A percentile compares a stretch with the other conserved stretches of the same genome.
Conservation (phyloP, 2,888 invertebrate species). For the Pseudeuparius sepicola region DNA sequence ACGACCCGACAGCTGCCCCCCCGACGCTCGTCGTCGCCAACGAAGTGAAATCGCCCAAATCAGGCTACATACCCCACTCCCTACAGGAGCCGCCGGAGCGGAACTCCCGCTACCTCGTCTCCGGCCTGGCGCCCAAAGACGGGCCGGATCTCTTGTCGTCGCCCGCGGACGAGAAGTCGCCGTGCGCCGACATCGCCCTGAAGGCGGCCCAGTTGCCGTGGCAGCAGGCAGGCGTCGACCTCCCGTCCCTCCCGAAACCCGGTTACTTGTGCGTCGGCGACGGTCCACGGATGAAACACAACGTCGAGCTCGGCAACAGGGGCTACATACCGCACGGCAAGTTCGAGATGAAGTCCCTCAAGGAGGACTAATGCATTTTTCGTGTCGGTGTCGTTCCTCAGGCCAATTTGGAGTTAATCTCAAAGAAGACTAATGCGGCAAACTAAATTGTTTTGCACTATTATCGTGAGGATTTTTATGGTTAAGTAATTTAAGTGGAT, state of each 20-base stretch:
- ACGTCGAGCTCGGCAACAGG: conserved; percentile 16
- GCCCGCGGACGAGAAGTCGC: conserved; percentile 25
- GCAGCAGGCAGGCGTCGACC: conserved; percentile 23
- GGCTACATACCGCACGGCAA: conserved; percentile 34
- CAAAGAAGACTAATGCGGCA: too few species aligned
- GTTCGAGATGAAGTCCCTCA: conserved; percentile 32
- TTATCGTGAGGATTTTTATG: too few species aligned
- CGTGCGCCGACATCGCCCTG: conserved; percentile 19
- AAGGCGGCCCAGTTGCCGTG: conserved; percentile 20
- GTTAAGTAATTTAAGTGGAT: too few species aligned
- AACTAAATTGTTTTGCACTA: too few species aligned
- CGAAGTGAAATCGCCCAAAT: conserved; percentile 27
- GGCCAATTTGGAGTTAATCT: too few species aligned
- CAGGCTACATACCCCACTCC: conserved; percentile 30
- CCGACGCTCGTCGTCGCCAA: conserved; percentile 27
- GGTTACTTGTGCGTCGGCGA: conserved; percentile 32
- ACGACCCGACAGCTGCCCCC: conserved; percentile 20
- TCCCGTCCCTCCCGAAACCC: conserved; percentile 18
- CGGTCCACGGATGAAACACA: conserved; percentile 18
- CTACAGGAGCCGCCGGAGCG: conserved; percentile 18
- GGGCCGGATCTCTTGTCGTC: conserved; percentile 17
- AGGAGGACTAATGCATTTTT: conserved; percentile 34
- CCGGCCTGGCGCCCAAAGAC: conserved; percentile 27
- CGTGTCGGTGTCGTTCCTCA: too few species aligned
- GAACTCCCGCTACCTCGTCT: conserved; percentile 31